A percentile compares a stretch with the other conserved stretches of the same genome.
phyloP scores from a whole-genome alignment of 2,113 vertebrate genomes.

The Thinocorus orbignyianus region DNA sequence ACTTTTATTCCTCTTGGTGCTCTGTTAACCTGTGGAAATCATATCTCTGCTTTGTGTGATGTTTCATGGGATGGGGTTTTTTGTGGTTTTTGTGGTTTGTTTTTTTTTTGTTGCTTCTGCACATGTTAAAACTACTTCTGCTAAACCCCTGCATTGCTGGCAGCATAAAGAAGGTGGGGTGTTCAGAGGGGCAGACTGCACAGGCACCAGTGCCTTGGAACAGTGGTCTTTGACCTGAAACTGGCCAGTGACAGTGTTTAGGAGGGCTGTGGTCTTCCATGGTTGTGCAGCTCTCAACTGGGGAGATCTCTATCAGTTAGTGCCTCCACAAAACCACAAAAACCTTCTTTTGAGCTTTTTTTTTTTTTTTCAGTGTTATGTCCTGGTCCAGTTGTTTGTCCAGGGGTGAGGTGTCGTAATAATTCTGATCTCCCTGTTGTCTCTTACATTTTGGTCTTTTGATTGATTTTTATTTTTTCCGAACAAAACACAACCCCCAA shows the following conservation, averaged over 20 bases:
- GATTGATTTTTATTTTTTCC: not conserved
- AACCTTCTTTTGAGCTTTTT: not conserved
- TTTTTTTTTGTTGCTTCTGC: not conserved
- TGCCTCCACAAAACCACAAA: not conserved
- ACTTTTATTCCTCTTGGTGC: not conserved
- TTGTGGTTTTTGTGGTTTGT: too few species aligned
- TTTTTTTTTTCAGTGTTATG: not conserved
- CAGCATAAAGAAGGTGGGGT: accelerated
- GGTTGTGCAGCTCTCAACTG: not conserved
- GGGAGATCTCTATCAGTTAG: not conserved
- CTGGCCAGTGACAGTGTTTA: not conserved
- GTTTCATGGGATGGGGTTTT: too few species aligned
- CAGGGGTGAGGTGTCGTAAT: too few species aligned
- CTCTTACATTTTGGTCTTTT: not conserved
- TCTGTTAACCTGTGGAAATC: not conserved
- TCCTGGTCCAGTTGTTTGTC: too few species aligned
- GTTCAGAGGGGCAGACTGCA: not conserved
- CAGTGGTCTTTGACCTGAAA: not conserved
- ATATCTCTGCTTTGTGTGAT: not conserved
- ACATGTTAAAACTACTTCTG: not conserved
- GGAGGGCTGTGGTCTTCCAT: not conserved
- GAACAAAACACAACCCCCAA: not conserved
- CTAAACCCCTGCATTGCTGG: accelerated
- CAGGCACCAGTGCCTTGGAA: accelerated
- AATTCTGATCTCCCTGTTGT: too few species aligned